Evolutionary conservation across 2,113 vertebrate species (phyloP).

Genomic region (Hymenochirus boettgeri): DNA sequence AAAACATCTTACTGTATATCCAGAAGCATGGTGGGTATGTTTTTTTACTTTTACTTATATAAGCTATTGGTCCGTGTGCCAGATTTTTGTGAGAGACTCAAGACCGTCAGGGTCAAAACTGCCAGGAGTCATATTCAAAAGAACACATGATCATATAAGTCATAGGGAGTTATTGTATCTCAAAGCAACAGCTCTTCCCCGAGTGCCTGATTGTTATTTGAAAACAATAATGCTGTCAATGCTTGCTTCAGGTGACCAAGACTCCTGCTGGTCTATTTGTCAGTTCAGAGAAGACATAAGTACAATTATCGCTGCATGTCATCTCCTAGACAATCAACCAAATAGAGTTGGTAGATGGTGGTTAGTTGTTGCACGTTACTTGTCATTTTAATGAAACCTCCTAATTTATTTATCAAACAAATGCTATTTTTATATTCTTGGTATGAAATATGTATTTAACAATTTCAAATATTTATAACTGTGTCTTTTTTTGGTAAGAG

Average conservation of each 20-base stretch:
- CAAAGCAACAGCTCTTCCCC: slow-evolving; percentile 54
- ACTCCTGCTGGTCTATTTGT: slow-evolving; percentile 66
- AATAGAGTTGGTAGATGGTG: slow-evolving; percentile 66
- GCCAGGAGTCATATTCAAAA: slow-evolving; percentile 59
- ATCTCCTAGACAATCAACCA: slow-evolving; percentile 74
- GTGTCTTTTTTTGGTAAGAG: slow-evolving; percentile 67
- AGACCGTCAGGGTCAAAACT: slow-evolving; percentile 63
- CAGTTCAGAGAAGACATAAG: slow-evolving; percentile 55
- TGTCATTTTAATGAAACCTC: slow-evolving; percentile 73
- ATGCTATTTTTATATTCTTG: slow-evolving; percentile 79
- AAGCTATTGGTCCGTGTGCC: slow-evolving; percentile 57
- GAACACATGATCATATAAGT: slow-evolving; percentile 46
- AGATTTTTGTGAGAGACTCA: slow-evolving; percentile 56
- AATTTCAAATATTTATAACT: slow-evolving; percentile 75
- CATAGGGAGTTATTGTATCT: slow-evolving; percentile 56
- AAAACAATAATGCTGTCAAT: slow-evolving; percentile 58
- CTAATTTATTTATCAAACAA: slow-evolving; percentile 68
- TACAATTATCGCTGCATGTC: slow-evolving; percentile 73
- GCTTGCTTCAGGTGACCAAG: slow-evolving; percentile 55
- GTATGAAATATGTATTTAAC: slow-evolving; percentile 69
- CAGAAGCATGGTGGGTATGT: slow-evolving; percentile 55
- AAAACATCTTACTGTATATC: slow-evolving; percentile 54
- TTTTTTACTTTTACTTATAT: slow-evolving; percentile 54
- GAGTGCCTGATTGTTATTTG: slow-evolving; percentile 59
- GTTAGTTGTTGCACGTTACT: slow-evolving; percentile 67